Conservation (phyloP, 2,113 vertebrate species). For the Rhea americana region DNA sequence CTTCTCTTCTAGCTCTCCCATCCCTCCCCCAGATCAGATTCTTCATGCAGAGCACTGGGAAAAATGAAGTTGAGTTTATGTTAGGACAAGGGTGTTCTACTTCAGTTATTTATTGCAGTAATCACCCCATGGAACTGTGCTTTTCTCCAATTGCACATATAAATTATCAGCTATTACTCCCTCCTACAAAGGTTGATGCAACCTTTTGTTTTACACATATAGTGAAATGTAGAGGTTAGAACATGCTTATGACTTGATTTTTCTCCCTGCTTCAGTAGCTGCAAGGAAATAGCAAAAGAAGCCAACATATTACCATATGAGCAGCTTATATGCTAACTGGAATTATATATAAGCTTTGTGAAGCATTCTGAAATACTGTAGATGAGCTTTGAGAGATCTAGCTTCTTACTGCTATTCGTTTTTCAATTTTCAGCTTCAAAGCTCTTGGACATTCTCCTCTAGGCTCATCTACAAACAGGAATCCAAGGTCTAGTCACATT, state of each 20-base stretch:
- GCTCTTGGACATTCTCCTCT: constrained; percentile 70
- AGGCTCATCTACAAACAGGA: constrained; percentile 69
- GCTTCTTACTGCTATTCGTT: constrained; percentile 64
- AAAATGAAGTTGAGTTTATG: constrained; percentile 48
- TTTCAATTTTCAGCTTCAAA: constrained; percentile 77
- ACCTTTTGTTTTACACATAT: constrained; percentile 60
- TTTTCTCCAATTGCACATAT: constrained; percentile 49
- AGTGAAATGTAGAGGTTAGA: constrained; percentile 63
- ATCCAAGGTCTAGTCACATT: constrained; percentile 68
- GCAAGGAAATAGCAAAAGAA: constrained; percentile 12
- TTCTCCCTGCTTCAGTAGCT: constrained; percentile 47
- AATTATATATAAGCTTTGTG: constrained; percentile 47
- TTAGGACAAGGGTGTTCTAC: constrained; percentile 60
- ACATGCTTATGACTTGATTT: constrained; percentile 47
- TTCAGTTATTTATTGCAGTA: constrained; percentile 61
- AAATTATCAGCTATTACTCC: constrained; percentile 54
- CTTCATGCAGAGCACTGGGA: not conserved
- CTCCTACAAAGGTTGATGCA: constrained; percentile 57
- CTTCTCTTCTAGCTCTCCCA: not conserved
- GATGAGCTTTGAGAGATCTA: constrained; percentile 15
- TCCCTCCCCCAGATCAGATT: not conserved
- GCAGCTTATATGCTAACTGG: constrained; percentile 55
- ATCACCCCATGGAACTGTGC: constrained; percentile 57
- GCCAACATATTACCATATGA: not conserved
- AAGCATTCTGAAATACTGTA: constrained; percentile 51